Conservation (phyloP, 23 tunicate species). For the Styela plicata region DNA sequence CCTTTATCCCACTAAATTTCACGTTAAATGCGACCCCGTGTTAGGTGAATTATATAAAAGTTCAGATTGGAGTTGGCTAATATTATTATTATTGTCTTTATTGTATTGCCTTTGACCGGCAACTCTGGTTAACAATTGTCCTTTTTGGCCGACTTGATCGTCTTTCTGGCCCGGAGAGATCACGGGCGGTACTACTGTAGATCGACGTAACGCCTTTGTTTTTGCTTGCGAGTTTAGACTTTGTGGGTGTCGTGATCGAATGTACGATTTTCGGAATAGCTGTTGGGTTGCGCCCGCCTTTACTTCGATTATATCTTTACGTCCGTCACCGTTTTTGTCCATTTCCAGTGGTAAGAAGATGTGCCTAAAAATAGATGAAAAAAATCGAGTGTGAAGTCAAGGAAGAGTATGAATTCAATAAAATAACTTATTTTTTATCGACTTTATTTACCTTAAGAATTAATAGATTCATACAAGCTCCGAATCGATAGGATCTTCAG, state of each 20-base stretch:
- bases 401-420: not conserved
- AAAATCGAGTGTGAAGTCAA: too few species aligned
- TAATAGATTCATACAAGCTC: too few species aligned
- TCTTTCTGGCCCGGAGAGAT: not conserved
- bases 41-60: not conserved
- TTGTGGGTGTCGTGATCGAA: not conserved
- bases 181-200: not conserved
- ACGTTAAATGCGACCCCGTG: not conserved
- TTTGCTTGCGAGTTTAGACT: not conserved
- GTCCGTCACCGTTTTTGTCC: slow-evolving; percentile 40
- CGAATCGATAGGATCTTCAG: too few species aligned
- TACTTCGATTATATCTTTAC: slow-evolving; percentile 27
- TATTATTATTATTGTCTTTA: not conserved
- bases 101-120: not conserved
- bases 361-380: slow-evolving; percentile 11
- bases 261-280: slow-evolving; percentile 18
- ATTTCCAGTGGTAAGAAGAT: slow-evolving; percentile 51
- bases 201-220: not conserved
- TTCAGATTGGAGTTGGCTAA: not conserved
- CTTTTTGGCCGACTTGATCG: not conserved
- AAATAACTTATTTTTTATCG: too few species aligned
- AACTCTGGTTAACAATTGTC: not conserved
- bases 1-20: not conserved
- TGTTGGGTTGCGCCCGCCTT: not conserved
- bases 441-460: too few species aligned